Base-by-base conservation (phyloP, 2,113 vertebrate species). In the Tragulus kanchil region DNA sequence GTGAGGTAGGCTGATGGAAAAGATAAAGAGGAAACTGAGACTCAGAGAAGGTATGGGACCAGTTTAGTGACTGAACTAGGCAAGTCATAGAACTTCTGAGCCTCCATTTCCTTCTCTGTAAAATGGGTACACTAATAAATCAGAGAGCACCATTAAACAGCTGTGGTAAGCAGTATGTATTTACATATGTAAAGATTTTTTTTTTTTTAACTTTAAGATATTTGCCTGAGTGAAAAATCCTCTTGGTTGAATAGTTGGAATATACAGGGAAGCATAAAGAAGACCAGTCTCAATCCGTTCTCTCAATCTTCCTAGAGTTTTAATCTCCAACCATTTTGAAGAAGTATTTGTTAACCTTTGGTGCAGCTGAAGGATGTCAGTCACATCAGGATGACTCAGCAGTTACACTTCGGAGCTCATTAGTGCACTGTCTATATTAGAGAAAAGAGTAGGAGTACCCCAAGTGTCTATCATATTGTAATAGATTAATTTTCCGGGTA, bases 381-480 rank as follows among this genome's bases (percentile, higher is more conserved):
- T 12, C 4, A 1, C 4, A 19, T 71, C 17, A 25, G 21, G 50
- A 10, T 61, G 12, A 8, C 0, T 0, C 8, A 19, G 61, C 8
- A 6, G 0, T 58, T 61, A 52, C 58, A 42, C 0, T 3, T 10
- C 21, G 2, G 0, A 1, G 14, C 19, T 45, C 7, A 21, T 5
- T 8, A 12, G 16, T 16, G 5, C 11, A 6, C 42, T 36, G 5
- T 48, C n/a, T 48, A 0, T 28, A 13, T 13, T 11, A 28, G 59
- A 52, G 71, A 19, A 19, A 23, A 52, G 17, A 13, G 7, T 23
- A 8, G 36, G 19, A 67, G 16, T 19, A 23, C 23, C 9, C 6
- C 13, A 16, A 82, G 15, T 25, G 13, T 15, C 42, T 16, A 11
- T 85, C 36, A 0, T 67, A 0, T 25, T n/a, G 61, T 58, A 26